Base-by-base conservation (phyloP, 2,888 invertebrate species). In the Rutpela maculata region DNA sequence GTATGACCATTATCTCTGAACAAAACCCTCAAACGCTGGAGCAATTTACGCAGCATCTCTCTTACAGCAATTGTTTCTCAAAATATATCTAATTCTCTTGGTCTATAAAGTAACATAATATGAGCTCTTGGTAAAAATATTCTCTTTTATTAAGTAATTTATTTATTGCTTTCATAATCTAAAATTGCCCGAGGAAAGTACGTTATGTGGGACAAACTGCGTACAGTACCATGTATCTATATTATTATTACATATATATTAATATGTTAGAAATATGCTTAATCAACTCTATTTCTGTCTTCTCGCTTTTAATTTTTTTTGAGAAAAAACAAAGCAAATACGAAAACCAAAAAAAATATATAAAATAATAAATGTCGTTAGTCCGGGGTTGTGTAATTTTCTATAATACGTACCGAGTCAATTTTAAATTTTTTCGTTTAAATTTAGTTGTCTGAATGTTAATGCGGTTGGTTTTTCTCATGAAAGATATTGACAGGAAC, bases 141-240 rank as follows among this genome's bases (percentile, higher is more conserved):
- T 63, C 6, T 65, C 15, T 66, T 63, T 38, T 66, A 66, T 35
- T 19, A 38, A 50, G n/a, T 67, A 67, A 67, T 67, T 67, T 67
- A 67, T 67, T 67, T 22, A 55, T 50, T 17, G 55, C 26, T 67
- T 67, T 22, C 50, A 26, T 56, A 9, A 17, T 55, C 6, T 19
- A 18, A 26, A 67, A 26, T 50, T 26, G 11, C 38, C 12, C 60
- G 1, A 19, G 22, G 60, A 38, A 50, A 15, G 59, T 31, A 57
- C 12, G 55, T 6, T 35, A 22, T 26, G 12, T 12, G 50, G 38
- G 19, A 17, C 26, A 17, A 15, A 12, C 63, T 60, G 35, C 85
- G 87, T 88, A 88, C 87, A 87, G 83, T 88, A 89, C 87, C 87
- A 87, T 88, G 87, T 89, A 89, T 89, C 87, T 88, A 88, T 89